Base-by-base conservation (phyloP, 2,797 vertebrate species). In the Danio jaintianensis region DNA sequence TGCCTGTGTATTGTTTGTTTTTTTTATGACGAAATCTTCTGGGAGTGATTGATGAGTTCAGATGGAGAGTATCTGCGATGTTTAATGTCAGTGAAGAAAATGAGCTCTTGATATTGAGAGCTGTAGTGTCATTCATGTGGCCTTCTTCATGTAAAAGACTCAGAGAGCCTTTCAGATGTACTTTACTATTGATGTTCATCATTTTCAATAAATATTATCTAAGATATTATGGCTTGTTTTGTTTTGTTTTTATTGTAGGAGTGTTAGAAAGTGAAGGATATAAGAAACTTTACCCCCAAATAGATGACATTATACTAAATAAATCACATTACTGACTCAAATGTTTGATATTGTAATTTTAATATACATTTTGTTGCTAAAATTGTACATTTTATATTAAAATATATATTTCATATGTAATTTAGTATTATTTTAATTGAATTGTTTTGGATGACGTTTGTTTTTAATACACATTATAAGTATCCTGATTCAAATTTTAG, bases 141-240 rank as follows among this genome's bases (percentile, higher is more conserved):
- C 85, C 85, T 86, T 85, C 77, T 56, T 81, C 68, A 69, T 29
- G 22, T 6, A 40, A 42, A 61, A 62, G 82, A 75, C 80, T 56
- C 48, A 10, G 6, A 7, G 11, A 66, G 80, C 64, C 80, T 81
- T 75, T 83, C 13, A 12, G 7, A 12, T 6, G 74, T 52, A 29
- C 58, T 82, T 56, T 50, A 62, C 10, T 58, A 48, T 29, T 52
- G 52, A 77, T 72, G 75, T 82, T 74, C 16, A 6, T 58, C 36
- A 76, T 76, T 71, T 80, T 80, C 66, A 72, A 83, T 82, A 85
- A 85, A 84, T 36, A 48, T 73, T 79, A 15, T n/a, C 20, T 20
- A 16, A 48, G 40, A 69, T 50, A 50, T 29, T 29, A 4, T 22
- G 12, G n/a, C 16, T n/a, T 68, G 47, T 12, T 40, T 6, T 7